Evolutionary conservation across 2,797 vertebrate genomes (phyloP).

Genomic region (Odontamblyopus lacepedii): DNA sequence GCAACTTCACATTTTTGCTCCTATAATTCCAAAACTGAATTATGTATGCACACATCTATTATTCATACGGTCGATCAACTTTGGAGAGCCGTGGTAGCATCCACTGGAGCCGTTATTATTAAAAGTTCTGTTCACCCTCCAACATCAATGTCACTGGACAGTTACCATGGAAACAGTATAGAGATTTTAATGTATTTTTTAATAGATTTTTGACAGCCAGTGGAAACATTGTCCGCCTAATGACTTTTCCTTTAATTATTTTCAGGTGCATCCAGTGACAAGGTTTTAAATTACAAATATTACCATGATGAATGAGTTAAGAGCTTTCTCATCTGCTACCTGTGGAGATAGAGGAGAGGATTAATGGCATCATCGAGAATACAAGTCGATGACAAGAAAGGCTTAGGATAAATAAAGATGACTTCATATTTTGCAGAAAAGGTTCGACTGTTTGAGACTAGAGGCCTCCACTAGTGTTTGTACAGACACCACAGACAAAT

Average conservation of each 20-base stretch:
- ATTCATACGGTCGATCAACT: slow-evolving; percentile 41
- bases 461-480: too few species aligned
- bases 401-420: background rate
- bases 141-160: background rate
- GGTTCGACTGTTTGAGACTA: background rate
- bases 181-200: too few species aligned
- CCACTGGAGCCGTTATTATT: background rate
- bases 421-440: background rate
- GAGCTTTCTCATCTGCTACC: too few species aligned
- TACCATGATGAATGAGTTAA: background rate
- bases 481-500: too few species aligned
- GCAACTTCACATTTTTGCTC: slow-evolving; percentile 10
- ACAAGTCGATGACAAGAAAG: background rate
- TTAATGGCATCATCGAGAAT: background rate
- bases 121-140: background rate
- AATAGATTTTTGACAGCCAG: background rate
- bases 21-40: slow-evolving; percentile 40
- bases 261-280: background rate
- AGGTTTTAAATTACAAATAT: background rate
- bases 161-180: slow-evolving; percentile 43
- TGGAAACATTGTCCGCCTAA: background rate
- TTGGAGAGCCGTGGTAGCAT: slow-evolving; percentile 13
- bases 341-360: background rate
- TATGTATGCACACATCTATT: slow-evolving; percentile 46
- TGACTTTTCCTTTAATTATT: background rate